Conservation (phyloP, 2,797 vertebrate genomes). For the Pangasius larnaudii region DNA sequence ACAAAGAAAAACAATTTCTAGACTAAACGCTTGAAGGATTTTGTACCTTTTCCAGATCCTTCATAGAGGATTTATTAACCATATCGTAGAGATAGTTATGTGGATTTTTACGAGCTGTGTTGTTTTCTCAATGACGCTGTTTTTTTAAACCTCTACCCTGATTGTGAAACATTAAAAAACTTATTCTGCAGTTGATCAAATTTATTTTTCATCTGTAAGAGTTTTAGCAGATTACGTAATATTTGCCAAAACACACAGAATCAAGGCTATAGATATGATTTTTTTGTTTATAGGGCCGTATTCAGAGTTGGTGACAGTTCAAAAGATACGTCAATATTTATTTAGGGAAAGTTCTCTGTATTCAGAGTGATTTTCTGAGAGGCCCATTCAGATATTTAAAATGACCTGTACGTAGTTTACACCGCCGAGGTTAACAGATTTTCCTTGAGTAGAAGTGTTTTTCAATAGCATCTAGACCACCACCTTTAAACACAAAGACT, state of each 20-base stretch:
- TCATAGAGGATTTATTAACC: slow-evolving; percentile 22
- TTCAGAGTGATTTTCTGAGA: not conserved
- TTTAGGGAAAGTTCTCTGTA: not conserved
- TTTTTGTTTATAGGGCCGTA: not conserved
- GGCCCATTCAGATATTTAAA: not conserved
- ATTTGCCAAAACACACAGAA: slow-evolving; percentile 11
- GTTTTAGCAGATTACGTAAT: not conserved
- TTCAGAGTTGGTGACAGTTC: not conserved
- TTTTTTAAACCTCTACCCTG: not conserved
- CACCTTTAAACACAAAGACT: not conserved
- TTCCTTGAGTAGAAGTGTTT: not conserved
- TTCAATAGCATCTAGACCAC: not conserved
- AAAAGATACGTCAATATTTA: not conserved
- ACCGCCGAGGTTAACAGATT: not conserved
- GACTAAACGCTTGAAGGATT: slow-evolving; percentile 7
- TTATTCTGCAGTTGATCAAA: not conserved
- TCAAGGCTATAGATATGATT: not conserved
- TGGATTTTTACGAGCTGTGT: not conserved
- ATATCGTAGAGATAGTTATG: not conserved
- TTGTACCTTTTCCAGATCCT: slow-evolving; percentile 19
- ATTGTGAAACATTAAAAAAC: not conserved
- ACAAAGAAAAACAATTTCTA: slow-evolving; percentile 18
- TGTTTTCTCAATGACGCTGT: not conserved
- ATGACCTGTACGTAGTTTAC: not conserved
- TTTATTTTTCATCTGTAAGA: not conserved